A percentile compares a stretch with the other conserved stretches of the same genome.
phyloP scores from a whole-genome alignment of 2,113 vertebrate genomes.

The Caranx melampygus region DNA sequence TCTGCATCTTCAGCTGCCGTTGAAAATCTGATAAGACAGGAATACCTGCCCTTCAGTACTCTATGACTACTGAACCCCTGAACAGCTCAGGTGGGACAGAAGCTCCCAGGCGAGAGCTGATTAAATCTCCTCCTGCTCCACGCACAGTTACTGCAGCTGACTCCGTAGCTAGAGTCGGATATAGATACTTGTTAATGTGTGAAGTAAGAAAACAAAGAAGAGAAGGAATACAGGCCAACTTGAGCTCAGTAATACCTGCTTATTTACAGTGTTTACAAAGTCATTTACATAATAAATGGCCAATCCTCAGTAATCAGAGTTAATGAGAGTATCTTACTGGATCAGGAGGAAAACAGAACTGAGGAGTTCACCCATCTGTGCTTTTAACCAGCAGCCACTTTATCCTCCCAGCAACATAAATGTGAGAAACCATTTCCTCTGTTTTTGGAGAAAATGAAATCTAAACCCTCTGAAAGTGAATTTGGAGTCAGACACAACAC shows the following conservation, averaged over 20 bases:
- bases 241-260: no score
- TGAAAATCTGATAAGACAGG: background rate
- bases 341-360: no score
- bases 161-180: background rate
- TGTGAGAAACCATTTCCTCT: background rate
- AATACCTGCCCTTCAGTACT: background rate
- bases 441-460: background rate
- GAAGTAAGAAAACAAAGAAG: no score
- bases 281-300: no score
- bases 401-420: background rate
- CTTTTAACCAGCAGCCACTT: background rate
- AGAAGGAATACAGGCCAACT: no score
- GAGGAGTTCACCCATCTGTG: no score
- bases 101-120: background rate
- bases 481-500: slow-evolving; percentile 2
- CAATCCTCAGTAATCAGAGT: no score
- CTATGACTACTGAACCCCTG: background rate
- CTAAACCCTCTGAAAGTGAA: slow-evolving; percentile 46
- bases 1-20: background rate
- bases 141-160: background rate
- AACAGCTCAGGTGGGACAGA: slow-evolving; percentile 8
- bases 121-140: background rate
- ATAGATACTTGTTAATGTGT: no score
- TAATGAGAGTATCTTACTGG: no score
- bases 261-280: no score